These are phyloP conservation scores for Brachionus angularis DNA, from an alignment of 1,140 invertebrate species.

Conservation along the genomic window DNA sequence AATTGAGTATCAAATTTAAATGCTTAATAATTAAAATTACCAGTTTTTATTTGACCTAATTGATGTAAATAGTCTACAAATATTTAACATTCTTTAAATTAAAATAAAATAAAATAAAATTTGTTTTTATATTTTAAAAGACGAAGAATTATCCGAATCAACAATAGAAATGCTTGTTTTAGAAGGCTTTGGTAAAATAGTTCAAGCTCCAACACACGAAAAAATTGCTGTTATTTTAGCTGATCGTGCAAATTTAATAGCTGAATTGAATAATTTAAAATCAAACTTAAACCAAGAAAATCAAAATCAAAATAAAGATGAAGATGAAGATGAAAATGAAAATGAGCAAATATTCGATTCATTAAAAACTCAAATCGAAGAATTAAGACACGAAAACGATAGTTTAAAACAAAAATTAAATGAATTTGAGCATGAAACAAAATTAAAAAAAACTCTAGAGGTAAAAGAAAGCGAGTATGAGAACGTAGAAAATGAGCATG, in stretches of 20 bases:
- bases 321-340: not conserved
- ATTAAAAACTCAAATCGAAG: conserved; percentile 4
- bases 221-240: conserved; percentile 37
- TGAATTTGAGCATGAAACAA: conserved; percentile 8
- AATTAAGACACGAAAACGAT: not conserved
- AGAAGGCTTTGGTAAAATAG: conserved; percentile 41
- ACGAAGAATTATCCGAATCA: conserved; percentile 28
- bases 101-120: too few relatives aligned
- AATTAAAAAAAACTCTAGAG: not conserved
- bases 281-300: not conserved
- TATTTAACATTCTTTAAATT: too few relatives aligned
- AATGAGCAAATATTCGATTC: not conserved
- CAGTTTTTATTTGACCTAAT: too few relatives aligned
- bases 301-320: not conserved
- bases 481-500: too few relatives aligned
- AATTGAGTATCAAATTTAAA: not conserved
- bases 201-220: conserved; percentile 29
- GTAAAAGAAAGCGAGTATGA: too few relatives aligned
- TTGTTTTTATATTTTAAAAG: not conserved
- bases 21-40: not conserved
- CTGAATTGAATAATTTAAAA: not conserved
- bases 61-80: too few relatives aligned
- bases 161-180: conserved; percentile 40
- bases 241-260: not conserved
- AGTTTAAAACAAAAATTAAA: conserved; percentile 13